phyloP scores from a whole-genome alignment of 1,140 invertebrate species.

The Camponotus floridanus region DNA sequence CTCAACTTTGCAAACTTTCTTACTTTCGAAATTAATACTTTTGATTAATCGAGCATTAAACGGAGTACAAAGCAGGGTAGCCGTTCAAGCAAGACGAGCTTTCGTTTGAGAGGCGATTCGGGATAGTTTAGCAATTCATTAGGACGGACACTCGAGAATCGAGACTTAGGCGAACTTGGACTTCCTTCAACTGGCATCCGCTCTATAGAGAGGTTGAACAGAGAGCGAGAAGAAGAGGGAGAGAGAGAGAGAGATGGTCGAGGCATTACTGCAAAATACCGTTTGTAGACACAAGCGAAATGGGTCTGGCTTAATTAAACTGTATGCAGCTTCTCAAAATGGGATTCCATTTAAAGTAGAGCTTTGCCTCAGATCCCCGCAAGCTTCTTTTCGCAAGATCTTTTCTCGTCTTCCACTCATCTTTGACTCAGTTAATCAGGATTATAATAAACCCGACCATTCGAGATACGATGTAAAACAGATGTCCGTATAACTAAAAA shows the following conservation, averaged over 20 bases:
- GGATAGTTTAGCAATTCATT: constrained; percentile 73
- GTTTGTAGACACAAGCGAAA: constrained; percentile 69
- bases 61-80: not conserved
- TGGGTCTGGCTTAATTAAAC: constrained; percentile 73
- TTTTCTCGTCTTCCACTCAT: not conserved
- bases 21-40: constrained; percentile 63
- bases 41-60: constrained; percentile 67
- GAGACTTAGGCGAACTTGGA: constrained; percentile 71
- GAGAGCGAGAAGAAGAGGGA: not conserved
- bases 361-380: not conserved
- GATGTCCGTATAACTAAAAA: not conserved
- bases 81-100: constrained; percentile 36
- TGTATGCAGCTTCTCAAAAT: constrained; percentile 50
- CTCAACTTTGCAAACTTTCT: not conserved
- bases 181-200: constrained; percentile 64
- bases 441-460: constrained; percentile 3
- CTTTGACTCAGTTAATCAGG: constrained; percentile 11
- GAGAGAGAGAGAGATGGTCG: constrained; percentile 25
- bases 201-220: constrained; percentile 51
- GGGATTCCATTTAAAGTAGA: constrained; percentile 50
- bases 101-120: constrained; percentile 63
- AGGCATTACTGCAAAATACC: constrained; percentile 60
- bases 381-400: constrained; percentile 8
- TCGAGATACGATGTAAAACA: not conserved
- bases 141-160: constrained; percentile 65